Percentiles rank a stretch among this genome's conserved stretches.
phyloP scores from a whole-genome alignment of 2,888 invertebrate genomes.

The Nephrotoma appendiculata region DNA sequence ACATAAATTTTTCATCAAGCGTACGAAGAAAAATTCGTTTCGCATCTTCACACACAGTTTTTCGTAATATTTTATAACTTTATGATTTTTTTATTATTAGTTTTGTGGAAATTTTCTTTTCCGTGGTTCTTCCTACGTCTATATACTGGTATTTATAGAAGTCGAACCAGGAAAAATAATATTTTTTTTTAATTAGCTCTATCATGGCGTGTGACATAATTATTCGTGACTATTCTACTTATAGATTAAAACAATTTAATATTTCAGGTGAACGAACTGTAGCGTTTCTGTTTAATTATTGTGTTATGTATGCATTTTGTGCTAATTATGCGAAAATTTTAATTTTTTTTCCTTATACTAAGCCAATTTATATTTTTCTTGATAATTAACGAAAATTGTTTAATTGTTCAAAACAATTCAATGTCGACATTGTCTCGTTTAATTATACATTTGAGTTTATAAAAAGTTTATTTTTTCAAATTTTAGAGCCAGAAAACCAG shows the following conservation, averaged over 20 bases:
- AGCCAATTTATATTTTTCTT: neutral
- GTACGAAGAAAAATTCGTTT: neutral
- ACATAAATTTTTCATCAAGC: neutral
- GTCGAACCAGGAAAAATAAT: neutral
- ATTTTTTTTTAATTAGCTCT: neutral
- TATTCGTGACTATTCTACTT: neutral
- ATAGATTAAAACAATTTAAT: neutral
- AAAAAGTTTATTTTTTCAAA: too few relatives aligned
- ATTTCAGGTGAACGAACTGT: neutral
- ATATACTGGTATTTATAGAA: neutral
- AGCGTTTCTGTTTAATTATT: neutral
- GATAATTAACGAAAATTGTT: neutral
- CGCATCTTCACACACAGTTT: neutral
- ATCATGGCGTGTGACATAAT: neutral
- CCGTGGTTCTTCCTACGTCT: neutral
- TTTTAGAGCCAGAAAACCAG: too few relatives aligned
- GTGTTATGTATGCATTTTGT: neutral
- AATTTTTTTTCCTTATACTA: neutral
- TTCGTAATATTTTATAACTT: neutral
- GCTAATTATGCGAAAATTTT: neutral
- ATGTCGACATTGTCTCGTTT: too few relatives aligned
- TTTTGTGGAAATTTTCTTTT: neutral
- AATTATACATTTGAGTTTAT: too few relatives aligned
- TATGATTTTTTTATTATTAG: neutral
- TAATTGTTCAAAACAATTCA: too few relatives aligned